These are phyloP conservation scores for Drosophila meridionalis DNA, from an alignment of 2,888 invertebrate genomes.

Conservation along the genomic window DNA sequence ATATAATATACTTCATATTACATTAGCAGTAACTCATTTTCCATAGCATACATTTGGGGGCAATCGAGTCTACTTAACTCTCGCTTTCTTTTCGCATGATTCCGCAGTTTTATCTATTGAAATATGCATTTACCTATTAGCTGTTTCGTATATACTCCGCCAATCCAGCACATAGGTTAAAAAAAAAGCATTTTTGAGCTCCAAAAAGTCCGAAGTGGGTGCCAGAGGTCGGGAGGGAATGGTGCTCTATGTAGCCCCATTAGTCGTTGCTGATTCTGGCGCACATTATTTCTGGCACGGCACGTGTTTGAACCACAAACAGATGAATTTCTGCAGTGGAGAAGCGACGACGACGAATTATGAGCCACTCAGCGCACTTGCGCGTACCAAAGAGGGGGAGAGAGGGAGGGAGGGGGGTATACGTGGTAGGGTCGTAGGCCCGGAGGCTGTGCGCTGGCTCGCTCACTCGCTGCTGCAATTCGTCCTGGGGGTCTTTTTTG, in stretches of 20 bases:
- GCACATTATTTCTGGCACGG: conserved; percentile 72
- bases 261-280: conserved; percentile 65
- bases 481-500: conserved; percentile 75
- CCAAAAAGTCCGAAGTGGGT: conserved; percentile 4
- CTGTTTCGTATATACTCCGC: not conserved
- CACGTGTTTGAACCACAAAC: conserved; percentile 81
- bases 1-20: no score
- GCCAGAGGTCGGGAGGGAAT: not conserved
- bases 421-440: conserved; percentile 32
- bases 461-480: conserved; percentile 65
- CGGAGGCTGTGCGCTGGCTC: conserved; percentile 42
- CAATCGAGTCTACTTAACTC: not conserved
- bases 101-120: conserved; percentile 1
- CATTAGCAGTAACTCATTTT: not conserved
- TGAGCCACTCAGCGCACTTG: conserved; percentile 78
- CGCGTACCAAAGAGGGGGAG: conserved; percentile 38
- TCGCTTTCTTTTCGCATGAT: not conserved
- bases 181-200: conserved; percentile 22
- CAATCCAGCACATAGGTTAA: conserved; percentile 4
- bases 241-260: conserved; percentile 59
- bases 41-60: conserved; percentile 1
- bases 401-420: not conserved
- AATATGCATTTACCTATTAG: conserved; percentile 11
- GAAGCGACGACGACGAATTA: conserved; percentile 69
- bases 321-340: conserved; percentile 72